Evolutionary conservation across 2,888 invertebrate genomes (phyloP).

Genomic region (Drosophila neonasuta): DNA sequence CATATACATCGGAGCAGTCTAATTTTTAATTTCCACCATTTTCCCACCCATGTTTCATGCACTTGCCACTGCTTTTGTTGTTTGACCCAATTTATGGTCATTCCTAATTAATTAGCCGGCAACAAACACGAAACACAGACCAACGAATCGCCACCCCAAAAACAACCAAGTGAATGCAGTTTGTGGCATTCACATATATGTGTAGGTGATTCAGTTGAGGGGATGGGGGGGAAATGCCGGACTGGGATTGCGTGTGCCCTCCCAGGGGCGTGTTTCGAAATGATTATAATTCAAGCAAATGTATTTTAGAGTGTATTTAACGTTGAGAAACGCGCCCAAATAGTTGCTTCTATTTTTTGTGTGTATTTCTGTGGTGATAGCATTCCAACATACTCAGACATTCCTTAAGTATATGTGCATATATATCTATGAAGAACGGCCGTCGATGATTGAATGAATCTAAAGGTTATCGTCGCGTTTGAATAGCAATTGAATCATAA

Average conservation of each 20-base stretch:
- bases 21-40: constrained; percentile 22
- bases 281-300: constrained; percentile 52
- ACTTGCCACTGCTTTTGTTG: constrained; percentile 52
- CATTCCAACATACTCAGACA: constrained; percentile 7
- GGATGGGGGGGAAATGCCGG: constrained; percentile 23
- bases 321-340: constrained; percentile 32
- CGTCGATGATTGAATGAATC: constrained; percentile 6
- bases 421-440: too few species aligned
- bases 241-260: constrained; percentile 51
- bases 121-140: constrained; percentile 41
- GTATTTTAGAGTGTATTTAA: constrained; percentile 57
- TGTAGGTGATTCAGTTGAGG: constrained; percentile 27
- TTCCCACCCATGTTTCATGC: constrained; percentile 44
- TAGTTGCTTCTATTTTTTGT: constrained; percentile 33
- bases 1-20: constrained; percentile 6
- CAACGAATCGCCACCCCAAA: constrained; percentile 33
- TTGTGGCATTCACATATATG: constrained; percentile 7
- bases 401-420: constrained; percentile 1
- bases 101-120: constrained; percentile 70
- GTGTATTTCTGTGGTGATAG: not conserved
- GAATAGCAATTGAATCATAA: constrained; percentile 27
- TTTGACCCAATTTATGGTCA: constrained; percentile 65
- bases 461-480: constrained; percentile 35
- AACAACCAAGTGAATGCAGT: constrained; percentile 19
- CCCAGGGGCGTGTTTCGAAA: constrained; percentile 42